A percentile compares a stretch with the other conserved stretches of the same genome.
Evolutionary conservation across 2,113 vertebrate species (phyloP).

Genomic region (Baryphthengus martii): DNA sequence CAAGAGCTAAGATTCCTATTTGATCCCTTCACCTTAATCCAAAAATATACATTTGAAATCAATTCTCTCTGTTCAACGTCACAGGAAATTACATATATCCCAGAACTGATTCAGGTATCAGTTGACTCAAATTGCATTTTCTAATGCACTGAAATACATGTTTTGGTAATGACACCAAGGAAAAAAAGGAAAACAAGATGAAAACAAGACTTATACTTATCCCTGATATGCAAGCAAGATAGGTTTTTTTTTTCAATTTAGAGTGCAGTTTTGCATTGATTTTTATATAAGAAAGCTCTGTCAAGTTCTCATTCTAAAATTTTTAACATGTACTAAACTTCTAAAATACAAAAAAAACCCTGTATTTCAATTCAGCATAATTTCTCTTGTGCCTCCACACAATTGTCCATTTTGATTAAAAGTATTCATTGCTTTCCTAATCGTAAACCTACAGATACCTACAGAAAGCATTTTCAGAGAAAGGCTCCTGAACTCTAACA

Average conservation of each 20-base stretch:
- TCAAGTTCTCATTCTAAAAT: neutral
- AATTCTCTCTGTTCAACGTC: constrained; percentile 23
- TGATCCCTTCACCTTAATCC: constrained; percentile 25
- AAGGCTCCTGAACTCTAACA: neutral
- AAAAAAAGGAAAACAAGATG: constrained; percentile 39
- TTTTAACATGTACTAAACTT: neutral
- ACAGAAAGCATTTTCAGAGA: neutral
- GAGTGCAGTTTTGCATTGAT: neutral
- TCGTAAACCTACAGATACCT: neutral
- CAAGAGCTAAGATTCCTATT: neutral
- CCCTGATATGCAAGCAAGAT: neutral
- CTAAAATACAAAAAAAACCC: neutral
- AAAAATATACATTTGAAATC: constrained; percentile 45
- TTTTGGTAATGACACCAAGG: constrained; percentile 22
- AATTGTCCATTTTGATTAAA: neutral
- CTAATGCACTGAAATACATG: constrained; percentile 36
- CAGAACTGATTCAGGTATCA: constrained; percentile 11
- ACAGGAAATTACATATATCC: constrained; percentile 30
- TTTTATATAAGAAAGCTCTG: neutral
- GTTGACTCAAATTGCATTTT: constrained; percentile 45
- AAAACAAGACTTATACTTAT: constrained; percentile 6
- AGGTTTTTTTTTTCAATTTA: neutral
- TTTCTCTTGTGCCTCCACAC: neutral
- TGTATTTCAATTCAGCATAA: neutral
- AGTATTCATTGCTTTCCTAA: neutral